These are phyloP conservation scores for Epinotia demarniana DNA, from an alignment of 2,888 invertebrate species.

Conservation along the genomic window DNA sequence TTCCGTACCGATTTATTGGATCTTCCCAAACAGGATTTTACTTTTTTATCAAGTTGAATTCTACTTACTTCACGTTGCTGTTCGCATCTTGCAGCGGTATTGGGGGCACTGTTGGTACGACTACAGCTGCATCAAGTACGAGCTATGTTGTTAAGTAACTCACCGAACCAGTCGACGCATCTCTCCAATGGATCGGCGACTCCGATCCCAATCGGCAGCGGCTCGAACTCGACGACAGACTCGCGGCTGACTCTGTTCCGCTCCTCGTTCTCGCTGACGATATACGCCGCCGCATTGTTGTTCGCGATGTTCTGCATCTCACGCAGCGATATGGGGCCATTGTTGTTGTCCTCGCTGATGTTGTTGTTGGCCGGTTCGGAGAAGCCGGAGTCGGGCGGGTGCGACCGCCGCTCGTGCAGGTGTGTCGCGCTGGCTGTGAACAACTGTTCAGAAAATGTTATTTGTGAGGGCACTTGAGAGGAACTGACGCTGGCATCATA, in stretches of 20 bases:
- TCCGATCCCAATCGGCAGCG: constrained; percentile 68
- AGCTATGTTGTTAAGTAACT: constrained; percentile 50
- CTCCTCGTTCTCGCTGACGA: constrained; percentile 81
- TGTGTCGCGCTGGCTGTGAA: constrained; percentile 77
- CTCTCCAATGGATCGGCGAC: constrained; percentile 73
- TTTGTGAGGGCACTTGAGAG: not conserved
- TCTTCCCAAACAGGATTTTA: not conserved
- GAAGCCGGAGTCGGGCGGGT: constrained; percentile 77
- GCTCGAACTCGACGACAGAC: constrained; percentile 78
- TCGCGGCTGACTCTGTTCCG: constrained; percentile 74
- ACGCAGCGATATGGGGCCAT: constrained; percentile 82
- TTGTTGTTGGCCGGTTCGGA: constrained; percentile 78
- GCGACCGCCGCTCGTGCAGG: constrained; percentile 72
- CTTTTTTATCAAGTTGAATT: not conserved
- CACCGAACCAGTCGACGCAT: constrained; percentile 80
- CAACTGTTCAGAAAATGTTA: constrained; percentile 59
- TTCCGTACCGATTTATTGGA: not conserved
- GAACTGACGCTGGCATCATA: not conserved
- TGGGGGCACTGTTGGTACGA: not conserved
- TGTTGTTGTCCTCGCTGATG: constrained; percentile 83
- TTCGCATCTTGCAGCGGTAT: not conserved
- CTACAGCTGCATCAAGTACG: not conserved
- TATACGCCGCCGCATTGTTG: constrained; percentile 82
- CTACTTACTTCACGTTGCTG: not conserved
- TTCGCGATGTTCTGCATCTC: constrained; percentile 85